A percentile compares a stretch with the other conserved stretches of the same genome.
These are phyloP conservation scores for Dreissena polymorpha DNA, from an alignment of 1,140 invertebrate genomes.

Conservation along the genomic window DNA sequence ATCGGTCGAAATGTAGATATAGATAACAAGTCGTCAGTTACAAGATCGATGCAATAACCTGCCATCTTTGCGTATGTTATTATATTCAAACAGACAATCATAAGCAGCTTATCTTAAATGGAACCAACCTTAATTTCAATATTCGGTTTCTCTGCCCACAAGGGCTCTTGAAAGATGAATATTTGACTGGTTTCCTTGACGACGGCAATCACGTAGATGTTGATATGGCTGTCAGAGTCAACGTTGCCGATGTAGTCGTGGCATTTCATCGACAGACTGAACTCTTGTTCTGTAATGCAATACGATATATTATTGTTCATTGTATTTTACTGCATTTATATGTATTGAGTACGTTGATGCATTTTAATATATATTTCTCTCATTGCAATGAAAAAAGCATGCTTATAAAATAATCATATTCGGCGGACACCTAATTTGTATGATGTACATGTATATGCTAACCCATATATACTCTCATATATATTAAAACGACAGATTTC, in stretches of 20 bases:
- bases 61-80: no score
- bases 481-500: no score
- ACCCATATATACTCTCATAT: no score
- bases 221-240: conserved; percentile 71
- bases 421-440: no score
- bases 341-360: background rate
- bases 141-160: conserved; percentile 72
- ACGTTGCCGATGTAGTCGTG: conserved; percentile 69
- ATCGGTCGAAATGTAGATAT: no score
- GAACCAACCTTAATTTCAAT: conserved; percentile 70
- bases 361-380: background rate
- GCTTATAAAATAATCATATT: no score
- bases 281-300: conserved; percentile 59
- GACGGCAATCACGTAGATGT: conserved; percentile 66
- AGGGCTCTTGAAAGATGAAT: conserved; percentile 66
- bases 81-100: no score
- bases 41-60: no score
- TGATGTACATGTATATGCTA: no score
- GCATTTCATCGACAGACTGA: conserved; percentile 64
- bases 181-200: conserved; percentile 71
- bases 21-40: no score
- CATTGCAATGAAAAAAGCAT: no score
- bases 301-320: background rate
- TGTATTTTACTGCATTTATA: background rate
- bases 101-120: no score